Conservation (phyloP, 2,888 invertebrate genomes). For the Drosophila stalkeri region DNA sequence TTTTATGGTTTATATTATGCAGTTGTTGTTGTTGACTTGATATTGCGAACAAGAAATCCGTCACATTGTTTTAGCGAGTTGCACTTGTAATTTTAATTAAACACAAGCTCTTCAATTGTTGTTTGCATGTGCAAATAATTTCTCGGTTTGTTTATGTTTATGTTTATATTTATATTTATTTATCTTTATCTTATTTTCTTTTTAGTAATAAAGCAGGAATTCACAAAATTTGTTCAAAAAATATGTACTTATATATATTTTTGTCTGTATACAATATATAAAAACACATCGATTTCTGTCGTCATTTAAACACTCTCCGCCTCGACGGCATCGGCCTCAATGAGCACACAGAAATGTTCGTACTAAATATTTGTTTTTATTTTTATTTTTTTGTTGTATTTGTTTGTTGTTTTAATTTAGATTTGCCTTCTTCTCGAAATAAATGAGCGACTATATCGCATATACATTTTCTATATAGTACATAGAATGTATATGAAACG, state of each 20-base stretch:
- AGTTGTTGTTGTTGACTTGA: slow-evolving; percentile 4
- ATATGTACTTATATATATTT: not conserved
- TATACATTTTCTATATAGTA: slow-evolving; percentile 4
- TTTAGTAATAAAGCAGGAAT: slow-evolving; percentile 11
- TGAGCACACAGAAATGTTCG: slow-evolving; percentile 3
- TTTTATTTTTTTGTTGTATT: slow-evolving; percentile 15
- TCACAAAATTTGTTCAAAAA: slow-evolving; percentile 11
- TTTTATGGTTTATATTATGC: not conserved
- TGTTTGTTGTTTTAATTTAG: slow-evolving; percentile 20
- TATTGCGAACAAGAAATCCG: slow-evolving; percentile 19
- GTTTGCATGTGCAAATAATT: not conserved
- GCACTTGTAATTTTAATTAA: slow-evolving; percentile 27
- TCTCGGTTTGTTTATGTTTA: not conserved
- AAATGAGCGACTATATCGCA: slow-evolving; percentile 10
- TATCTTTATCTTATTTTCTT: not conserved
- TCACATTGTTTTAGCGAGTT: slow-evolving; percentile 21
- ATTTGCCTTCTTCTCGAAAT: slow-evolving; percentile 29
- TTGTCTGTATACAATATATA: slow-evolving; percentile 4
- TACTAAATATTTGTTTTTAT: slow-evolving; percentile 9
- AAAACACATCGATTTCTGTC: slow-evolving; percentile 24
- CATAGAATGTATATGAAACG: not conserved
- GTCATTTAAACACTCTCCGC: slow-evolving; percentile 28
- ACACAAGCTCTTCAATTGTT: not conserved
- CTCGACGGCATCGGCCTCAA: slow-evolving; percentile 35
- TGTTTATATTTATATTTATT: no score